Conservation (phyloP, 2,888 invertebrate genomes). For the Furcula furcula region DNA sequence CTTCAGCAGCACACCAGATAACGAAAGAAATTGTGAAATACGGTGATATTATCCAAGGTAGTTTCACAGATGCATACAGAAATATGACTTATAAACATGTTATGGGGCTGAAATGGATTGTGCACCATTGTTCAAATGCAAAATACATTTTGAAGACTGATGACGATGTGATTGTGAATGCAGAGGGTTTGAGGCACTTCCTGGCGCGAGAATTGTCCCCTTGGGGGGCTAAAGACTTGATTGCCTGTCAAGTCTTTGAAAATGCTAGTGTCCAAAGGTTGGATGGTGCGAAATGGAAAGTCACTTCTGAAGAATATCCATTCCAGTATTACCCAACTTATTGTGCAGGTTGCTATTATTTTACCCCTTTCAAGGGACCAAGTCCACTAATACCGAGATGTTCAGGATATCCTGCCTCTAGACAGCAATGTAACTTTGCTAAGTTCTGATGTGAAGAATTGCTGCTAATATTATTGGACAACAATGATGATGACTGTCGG, state of each 20-base stretch:
- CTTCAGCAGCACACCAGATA: slow-evolving; percentile 53
- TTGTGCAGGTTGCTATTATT: slow-evolving; percentile 89
- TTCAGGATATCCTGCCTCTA: no score
- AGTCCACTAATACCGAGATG: no score
- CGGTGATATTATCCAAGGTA: slow-evolving; percentile 89
- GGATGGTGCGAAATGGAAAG: slow-evolving; percentile 89
- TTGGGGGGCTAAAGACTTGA: slow-evolving; percentile 81
- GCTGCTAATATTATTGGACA: no score
- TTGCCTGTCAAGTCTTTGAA: slow-evolving; percentile 83
- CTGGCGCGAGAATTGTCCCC: slow-evolving; percentile 80
- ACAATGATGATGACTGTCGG: no score
- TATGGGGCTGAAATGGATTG: slow-evolving; percentile 90
- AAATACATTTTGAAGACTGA: slow-evolving; percentile 87
- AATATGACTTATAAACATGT: slow-evolving; percentile 94
- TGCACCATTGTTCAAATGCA: slow-evolving; percentile 85
- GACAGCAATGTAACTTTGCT: no score
- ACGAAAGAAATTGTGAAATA: slow-evolving; percentile 78
- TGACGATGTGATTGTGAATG: slow-evolving; percentile 89
- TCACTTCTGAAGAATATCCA: slow-evolving; percentile 85
- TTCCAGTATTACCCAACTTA: slow-evolving; percentile 86
- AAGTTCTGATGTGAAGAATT: no score
- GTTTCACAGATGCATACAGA: slow-evolving; percentile 88
- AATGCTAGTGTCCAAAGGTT: slow-evolving; percentile 80
- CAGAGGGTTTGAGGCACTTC: slow-evolving; percentile 82
- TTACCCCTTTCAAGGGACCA: no score